Percentiles rank a stretch among this genome's conserved stretches.
Conservation (phyloP, 2,113 vertebrate species). For the Phyllopteryx taeniolatus region DNA sequence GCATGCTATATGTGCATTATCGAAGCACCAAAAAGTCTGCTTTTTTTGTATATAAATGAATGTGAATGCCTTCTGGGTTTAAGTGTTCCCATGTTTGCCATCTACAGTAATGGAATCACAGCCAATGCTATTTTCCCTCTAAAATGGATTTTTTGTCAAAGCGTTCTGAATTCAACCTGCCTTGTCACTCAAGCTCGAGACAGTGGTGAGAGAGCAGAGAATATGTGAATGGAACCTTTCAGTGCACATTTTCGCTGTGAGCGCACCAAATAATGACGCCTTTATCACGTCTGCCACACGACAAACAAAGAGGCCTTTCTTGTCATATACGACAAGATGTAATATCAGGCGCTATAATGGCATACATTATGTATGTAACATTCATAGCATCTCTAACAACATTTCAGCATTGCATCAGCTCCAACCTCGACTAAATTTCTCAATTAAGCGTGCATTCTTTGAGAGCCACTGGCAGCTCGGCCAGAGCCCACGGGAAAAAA, state of each 20-base stretch:
- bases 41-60: slow-evolving; percentile 51
- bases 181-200: slow-evolving; percentile 61
- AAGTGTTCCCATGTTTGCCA: slow-evolving; percentile 58
- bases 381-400: slow-evolving; percentile 36
- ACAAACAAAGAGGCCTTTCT: slow-evolving; percentile 67
- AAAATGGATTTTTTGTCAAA: slow-evolving; percentile 69
- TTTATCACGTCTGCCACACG: slow-evolving; percentile 49
- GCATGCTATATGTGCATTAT: slow-evolving; percentile 26
- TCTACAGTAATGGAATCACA: slow-evolving; percentile 66
- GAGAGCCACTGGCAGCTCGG: slow-evolving; percentile 48
- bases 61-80: slow-evolving; percentile 64
- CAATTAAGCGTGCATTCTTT: slow-evolving; percentile 68
- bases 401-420: slow-evolving; percentile 50
- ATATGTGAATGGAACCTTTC: slow-evolving; percentile 64
- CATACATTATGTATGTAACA: slow-evolving; percentile 52
- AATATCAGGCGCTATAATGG: slow-evolving; percentile 54
- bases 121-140: slow-evolving; percentile 64
- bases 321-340: slow-evolving; percentile 56
- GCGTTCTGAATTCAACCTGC: slow-evolving; percentile 66
- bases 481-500: slow-evolving; percentile 31
- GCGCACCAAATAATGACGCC: slow-evolving; percentile 61
- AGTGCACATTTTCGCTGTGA: slow-evolving; percentile 56
- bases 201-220: slow-evolving; percentile 58
- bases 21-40: slow-evolving; percentile 24
- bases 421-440: slow-evolving; percentile 51